Percentiles rank a stretch among this genome's conserved stretches.
phyloP scores from a whole-genome alignment of 2,113 vertebrate species.

The Ameiurus melas region DNA sequence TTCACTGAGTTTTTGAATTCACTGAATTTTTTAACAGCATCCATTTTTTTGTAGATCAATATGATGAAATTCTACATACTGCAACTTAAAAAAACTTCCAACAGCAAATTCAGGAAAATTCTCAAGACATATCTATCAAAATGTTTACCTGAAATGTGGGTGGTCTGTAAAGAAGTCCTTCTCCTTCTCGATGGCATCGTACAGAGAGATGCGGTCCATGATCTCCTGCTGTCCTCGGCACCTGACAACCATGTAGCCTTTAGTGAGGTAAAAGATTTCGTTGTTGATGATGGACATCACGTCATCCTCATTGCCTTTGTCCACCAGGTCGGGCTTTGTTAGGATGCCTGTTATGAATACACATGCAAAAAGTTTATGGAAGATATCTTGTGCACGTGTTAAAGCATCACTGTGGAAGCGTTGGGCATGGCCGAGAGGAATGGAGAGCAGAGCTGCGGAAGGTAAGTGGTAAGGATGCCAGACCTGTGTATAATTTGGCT shows the following conservation, averaged over 20 bases:
- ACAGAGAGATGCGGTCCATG: slow-evolving; percentile 67
- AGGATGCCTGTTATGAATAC: slow-evolving; percentile 76
- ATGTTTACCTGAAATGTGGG: slow-evolving; percentile 29
- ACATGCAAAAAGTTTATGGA: no score
- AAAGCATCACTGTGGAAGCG: no score
- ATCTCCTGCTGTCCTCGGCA: slow-evolving; percentile 84
- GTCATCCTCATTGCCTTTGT: slow-evolving; percentile 77
- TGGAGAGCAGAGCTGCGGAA: no score
- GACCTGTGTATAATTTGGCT: no score
- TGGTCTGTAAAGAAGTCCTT: slow-evolving; percentile 78
- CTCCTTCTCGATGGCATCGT: slow-evolving; percentile 74
- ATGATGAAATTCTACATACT: neutral
- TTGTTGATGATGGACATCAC: slow-evolving; percentile 77
- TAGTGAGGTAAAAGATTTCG: slow-evolving; percentile 74
- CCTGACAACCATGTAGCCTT: slow-evolving; percentile 90
- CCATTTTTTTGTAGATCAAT: neutral
- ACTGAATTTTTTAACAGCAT: no score
- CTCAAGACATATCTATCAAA: neutral
- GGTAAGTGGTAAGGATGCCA: no score
- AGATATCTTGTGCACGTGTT: no score
- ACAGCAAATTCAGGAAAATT: neutral
- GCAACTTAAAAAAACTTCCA: neutral
- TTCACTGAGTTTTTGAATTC: no score
- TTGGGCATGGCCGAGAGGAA: no score
- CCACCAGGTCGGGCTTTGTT: slow-evolving; percentile 88